Evolutionary conservation across 1,140 invertebrate genomes (phyloP).

Genomic region (Littorina saxatilis): DNA sequence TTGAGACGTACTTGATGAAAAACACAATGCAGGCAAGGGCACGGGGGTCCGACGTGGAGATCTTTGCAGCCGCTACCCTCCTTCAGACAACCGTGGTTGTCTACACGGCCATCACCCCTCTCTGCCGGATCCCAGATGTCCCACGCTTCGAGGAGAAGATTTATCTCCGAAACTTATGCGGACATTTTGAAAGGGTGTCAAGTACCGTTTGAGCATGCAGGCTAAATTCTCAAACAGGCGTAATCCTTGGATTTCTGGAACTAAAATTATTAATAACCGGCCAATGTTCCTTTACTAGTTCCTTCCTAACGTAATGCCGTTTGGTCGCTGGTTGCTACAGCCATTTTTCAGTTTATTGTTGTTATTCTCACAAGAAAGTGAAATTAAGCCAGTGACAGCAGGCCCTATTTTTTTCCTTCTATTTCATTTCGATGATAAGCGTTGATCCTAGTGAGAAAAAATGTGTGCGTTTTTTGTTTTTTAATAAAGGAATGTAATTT

Average conservation of each 20-base stretch:
- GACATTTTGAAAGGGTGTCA: constrained; percentile 27
- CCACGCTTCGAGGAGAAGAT: too few relatives aligned
- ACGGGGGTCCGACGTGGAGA: constrained; percentile 19
- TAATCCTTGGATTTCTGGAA: constrained; percentile 23
- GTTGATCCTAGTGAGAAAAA: constrained; percentile 12
- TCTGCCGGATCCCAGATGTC: constrained; percentile 26
- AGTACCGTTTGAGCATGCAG: constrained; percentile 28
- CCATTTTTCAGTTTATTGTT: constrained; percentile 8
- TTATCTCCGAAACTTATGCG: constrained; percentile 28
- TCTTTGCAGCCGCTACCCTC: constrained; percentile 20
- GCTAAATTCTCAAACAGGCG: constrained; percentile 25
- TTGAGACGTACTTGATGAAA: constrained; percentile 17
- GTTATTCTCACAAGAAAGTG: constrained; percentile 7
- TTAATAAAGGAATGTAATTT: constrained; percentile 1
- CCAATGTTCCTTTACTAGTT: neutral
- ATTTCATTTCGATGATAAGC: neutral
- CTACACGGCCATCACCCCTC: constrained; percentile 8
- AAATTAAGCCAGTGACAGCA: constrained; percentile 10
- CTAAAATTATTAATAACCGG: neutral
- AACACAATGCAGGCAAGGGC: constrained; percentile 17
- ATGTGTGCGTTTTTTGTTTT: constrained; percentile 14
- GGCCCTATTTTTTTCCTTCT: constrained; percentile 12
- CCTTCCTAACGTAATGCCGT: constrained; percentile 7
- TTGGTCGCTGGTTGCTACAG: constrained; percentile 14
- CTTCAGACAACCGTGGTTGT: constrained; percentile 9